phyloP scores from a whole-genome alignment of 2,113 vertebrate species.

The Lepus americanus region DNA sequence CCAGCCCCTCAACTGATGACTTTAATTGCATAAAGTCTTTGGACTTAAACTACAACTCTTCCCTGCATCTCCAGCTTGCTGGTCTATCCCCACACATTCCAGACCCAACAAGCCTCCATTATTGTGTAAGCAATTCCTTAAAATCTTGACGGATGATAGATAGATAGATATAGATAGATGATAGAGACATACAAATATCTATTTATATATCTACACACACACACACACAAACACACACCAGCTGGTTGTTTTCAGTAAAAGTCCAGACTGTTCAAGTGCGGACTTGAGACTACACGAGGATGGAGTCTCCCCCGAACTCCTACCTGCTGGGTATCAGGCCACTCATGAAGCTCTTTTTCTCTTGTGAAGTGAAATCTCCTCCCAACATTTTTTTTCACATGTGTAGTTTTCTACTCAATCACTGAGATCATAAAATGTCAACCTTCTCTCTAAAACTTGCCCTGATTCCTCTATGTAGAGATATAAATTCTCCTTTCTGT shows the following conservation, averaged over 20 bases:
- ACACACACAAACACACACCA: neutral
- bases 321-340: neutral
- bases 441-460: neutral
- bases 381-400: neutral
- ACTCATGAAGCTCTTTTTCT: neutral
- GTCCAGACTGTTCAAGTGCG: neutral
- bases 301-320: neutral
- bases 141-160: neutral
- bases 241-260: neutral
- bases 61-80: neutral
- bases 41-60: neutral
- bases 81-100: neutral
- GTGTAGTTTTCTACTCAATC: neutral
- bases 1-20: too few species aligned
- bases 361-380: neutral
- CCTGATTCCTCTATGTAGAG: neutral
- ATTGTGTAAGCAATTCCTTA: neutral
- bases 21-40: neutral
- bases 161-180: too few species aligned
- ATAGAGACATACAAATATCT: neutral
- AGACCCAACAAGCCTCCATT: neutral
- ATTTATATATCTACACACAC: neutral
- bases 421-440: neutral
- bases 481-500: neutral
- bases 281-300: neutral